These are phyloP conservation scores for Brachionus plicatilis DNA, from an alignment of 1,140 invertebrate genomes.

Conservation along the genomic window DNA sequence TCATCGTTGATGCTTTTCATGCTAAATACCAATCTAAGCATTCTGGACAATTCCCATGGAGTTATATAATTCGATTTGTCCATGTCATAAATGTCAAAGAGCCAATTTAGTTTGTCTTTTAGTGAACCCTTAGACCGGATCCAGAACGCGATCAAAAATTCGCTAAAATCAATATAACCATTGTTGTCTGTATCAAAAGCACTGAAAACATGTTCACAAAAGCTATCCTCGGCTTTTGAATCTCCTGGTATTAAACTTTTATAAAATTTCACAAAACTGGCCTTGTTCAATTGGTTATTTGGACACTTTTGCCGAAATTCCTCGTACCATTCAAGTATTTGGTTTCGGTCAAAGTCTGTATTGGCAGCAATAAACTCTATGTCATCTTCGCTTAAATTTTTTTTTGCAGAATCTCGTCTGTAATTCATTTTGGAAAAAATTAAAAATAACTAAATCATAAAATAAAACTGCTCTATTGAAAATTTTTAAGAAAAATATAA, in stretches of 20 bases:
- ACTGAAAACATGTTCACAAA: constrained; percentile 16
- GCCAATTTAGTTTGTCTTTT: constrained; percentile 34
- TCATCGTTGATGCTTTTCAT: constrained; percentile 8
- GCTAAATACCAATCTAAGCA: background rate
- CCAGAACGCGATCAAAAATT: constrained; percentile 35
- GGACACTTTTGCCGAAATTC: constrained; percentile 31
- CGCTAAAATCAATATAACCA: constrained; percentile 34
- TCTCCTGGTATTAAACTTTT: constrained; percentile 9
- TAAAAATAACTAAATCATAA: background rate
- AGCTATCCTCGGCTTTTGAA: background rate
- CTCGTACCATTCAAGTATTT: constrained; percentile 19
- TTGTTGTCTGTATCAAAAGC: constrained; percentile 13
- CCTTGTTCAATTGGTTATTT: constrained; percentile 8
- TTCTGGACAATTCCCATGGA: constrained; percentile 12
- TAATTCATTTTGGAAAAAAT: background rate
- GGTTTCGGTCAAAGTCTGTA: background rate
- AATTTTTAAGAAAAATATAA: background rate
- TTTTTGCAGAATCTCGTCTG: background rate
- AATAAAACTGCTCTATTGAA: background rate
- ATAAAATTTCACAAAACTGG: constrained; percentile 35
- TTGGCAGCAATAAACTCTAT: constrained; percentile 43
- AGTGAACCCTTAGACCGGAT: background rate
- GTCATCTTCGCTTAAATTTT: constrained; percentile 47
- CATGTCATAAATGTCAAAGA: constrained; percentile 39
- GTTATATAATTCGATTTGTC: constrained; percentile 15